Evolutionary conservation across 2,888 invertebrate genomes (phyloP), one percentile per base, ranked within the genome.

Genomic region (Apamea epomidion): DNA sequence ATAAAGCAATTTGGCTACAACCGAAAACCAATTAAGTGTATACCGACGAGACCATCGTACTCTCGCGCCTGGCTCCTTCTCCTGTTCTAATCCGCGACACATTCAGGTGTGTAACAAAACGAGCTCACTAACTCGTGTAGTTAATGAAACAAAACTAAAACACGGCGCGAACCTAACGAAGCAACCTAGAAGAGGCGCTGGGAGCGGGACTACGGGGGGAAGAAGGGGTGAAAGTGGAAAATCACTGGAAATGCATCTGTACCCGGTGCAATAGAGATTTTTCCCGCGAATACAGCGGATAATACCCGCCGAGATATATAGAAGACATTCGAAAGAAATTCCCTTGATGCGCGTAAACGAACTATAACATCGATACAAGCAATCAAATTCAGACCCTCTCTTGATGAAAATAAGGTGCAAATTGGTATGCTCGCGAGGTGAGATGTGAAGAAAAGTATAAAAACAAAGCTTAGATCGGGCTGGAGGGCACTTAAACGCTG

Each of bases 401-500:
- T 0, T 0, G 0, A 37, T 8, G 3, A 0, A 0, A 5, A 75
- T 81, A 51, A 78, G 82, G 84, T 84, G 29, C 29, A 77, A 77
- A 83, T 86, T 37, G 8, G 42, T 65, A 10, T 69, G 6, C 18
- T 3, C 0, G 16, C 16, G 21, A 76, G 18, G 51, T 79, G 81
- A 80, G 82, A 88, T 85, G 80, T 78, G 81, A 83, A 88, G 76
- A 81, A 87, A 88, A 90, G 85, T 89, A 80, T 82, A 80, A 87
- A 87, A 87, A 89, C 87, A 88, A 89, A 88, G 90, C 88, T 92
- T 87, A 90, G 85, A 87, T 84, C 81, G 83, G 83, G 85, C 87
- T 88, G 85, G 88, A 88, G 90, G 90, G 93, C 92, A 93, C 92
- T 93, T 92, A 93, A 90, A 87, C 87, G 89, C 88, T 87, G 90